A percentile compares a stretch with the other conserved stretches of the same genome.
Conservation (phyloP, 2,797 vertebrate species). For the Gymnodraco acuticeps region DNA sequence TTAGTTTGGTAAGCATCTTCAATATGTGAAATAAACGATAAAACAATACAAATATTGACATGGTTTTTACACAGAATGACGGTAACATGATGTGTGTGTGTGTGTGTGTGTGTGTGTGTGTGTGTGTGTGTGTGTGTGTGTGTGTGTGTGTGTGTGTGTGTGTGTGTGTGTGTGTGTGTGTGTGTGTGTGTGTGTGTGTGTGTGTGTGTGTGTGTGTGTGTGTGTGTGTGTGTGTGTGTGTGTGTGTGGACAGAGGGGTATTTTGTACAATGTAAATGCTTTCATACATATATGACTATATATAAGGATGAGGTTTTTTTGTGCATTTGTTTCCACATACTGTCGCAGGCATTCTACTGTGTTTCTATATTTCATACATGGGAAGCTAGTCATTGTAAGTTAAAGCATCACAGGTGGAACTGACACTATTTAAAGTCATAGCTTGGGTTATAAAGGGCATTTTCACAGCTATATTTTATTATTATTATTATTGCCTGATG, state of each 20-base stretch:
- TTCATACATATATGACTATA: slow-evolving; percentile 63
- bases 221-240: slow-evolving; percentile 17
- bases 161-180: too few species aligned
- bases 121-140: slow-evolving; percentile 36
- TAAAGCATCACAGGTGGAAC: slow-evolving; percentile 48
- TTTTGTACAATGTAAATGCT: slow-evolving; percentile 77
- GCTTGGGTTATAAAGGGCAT: slow-evolving; percentile 81
- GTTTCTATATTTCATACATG: slow-evolving; percentile 58
- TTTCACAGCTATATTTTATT: slow-evolving; percentile 80
- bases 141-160: not conserved
- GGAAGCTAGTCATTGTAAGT: slow-evolving; percentile 64
- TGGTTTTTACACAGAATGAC: slow-evolving; percentile 40
- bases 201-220: slow-evolving; percentile 38
- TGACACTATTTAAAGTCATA: slow-evolving; percentile 78
- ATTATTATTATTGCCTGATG: slow-evolving; percentile 72
- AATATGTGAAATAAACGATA: slow-evolving; percentile 49
- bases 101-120: slow-evolving; percentile 46
- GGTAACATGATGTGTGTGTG: slow-evolving; percentile 48
- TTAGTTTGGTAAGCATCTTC: slow-evolving; percentile 55
- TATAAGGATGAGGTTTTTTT: slow-evolving; percentile 36
- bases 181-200: slow-evolving; percentile 31
- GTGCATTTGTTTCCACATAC: slow-evolving; percentile 49
- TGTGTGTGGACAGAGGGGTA: slow-evolving; percentile 40
- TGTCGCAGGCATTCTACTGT: slow-evolving; percentile 44
- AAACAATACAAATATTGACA: slow-evolving; percentile 28